Base-by-base conservation (phyloP, 2,888 invertebrate species). In the Ferdinandea cuprea region DNA sequence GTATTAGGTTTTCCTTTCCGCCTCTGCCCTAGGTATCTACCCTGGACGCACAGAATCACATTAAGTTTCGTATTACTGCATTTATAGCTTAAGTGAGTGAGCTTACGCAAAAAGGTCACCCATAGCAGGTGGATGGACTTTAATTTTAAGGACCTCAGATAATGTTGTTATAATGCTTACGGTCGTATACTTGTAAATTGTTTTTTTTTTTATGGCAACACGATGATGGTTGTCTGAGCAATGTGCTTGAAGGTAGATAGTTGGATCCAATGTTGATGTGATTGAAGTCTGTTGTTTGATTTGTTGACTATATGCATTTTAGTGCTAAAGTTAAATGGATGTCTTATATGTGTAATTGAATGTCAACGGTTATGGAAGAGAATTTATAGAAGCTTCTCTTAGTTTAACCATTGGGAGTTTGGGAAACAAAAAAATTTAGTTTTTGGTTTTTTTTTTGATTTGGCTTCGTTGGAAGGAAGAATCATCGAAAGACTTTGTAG, bases 71-170 rank as follows among this genome's bases (percentile, higher is more conserved):
- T 44, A 44, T 56, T 56, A 56, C 21, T 54, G 44, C 52, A 21
- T 66, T 68, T 56, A 56, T 42, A 30, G 30, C 19, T 42, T n/a
- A 11, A 30, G 52, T 17, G 68, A 44, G 44, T 17, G 46, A 17
- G 58, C 58, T 46, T 42, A 66, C 52, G 56, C n/a, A 37, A 58
- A 69, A 69, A 48, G 69, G 58, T 58, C 35, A 69, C 40, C 13
- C 8, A 13, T 13, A 15, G 15, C 68, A 69, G 58, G 58, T 48
- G 56, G 56, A 48, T 69, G 69, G 58, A 37, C 58, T 69, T 69
- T 69, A 69, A 58, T 69, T 58, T 69, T 69, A 69, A 69, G 69
- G 25, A 46, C 58, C 46, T 42, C 32, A 42, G 54, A 54, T 54
- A 52, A 66, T 40, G 66, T 15, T 56, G 56, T 44, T 37, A 44